A percentile compares a stretch with the other conserved stretches of the same genome.
Evolutionary conservation across 37 sponge, comb jelly and placozoan species (phyloP).

Genomic region (Hexactinellida sp.): DNA sequence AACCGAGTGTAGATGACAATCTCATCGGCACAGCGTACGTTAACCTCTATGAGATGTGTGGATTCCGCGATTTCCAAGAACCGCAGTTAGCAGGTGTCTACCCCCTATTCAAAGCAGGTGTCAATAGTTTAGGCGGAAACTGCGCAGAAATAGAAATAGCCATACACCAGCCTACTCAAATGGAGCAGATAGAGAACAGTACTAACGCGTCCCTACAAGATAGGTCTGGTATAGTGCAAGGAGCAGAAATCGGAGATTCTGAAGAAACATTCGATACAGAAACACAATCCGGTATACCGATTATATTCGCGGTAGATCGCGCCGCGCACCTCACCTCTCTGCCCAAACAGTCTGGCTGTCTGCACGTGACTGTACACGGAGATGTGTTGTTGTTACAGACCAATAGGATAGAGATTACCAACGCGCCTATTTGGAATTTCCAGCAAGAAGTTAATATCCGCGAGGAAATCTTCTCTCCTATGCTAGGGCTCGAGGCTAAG

Average conservation of each 20-base stretch:
- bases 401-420: background rate
- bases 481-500: background rate
- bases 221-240: background rate
- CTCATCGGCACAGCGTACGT: constrained; percentile 39
- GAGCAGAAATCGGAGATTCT: background rate
- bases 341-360: background rate
- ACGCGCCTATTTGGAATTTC: background rate
- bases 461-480: background rate
- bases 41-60: constrained; percentile 20
- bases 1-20: constrained; percentile 31
- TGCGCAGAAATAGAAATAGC: constrained; percentile 22
- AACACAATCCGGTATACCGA: background rate
- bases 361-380: background rate
- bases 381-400: background rate
- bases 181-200: background rate
- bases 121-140: constrained; percentile 23
- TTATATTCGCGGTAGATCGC: background rate
- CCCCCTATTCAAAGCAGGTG: constrained; percentile 52
- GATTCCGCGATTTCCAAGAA: background rate
- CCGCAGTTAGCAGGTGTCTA: constrained; percentile 20
- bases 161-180: constrained; percentile 1
- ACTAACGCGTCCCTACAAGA: background rate
- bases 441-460: background rate
- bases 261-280: background rate
- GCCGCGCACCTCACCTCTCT: background rate